Percentiles rank a stretch among this genome's conserved stretches.
phyloP scores from a whole-genome alignment of 2,797 vertebrate species.

The Chaenodraco wilsoni region DNA sequence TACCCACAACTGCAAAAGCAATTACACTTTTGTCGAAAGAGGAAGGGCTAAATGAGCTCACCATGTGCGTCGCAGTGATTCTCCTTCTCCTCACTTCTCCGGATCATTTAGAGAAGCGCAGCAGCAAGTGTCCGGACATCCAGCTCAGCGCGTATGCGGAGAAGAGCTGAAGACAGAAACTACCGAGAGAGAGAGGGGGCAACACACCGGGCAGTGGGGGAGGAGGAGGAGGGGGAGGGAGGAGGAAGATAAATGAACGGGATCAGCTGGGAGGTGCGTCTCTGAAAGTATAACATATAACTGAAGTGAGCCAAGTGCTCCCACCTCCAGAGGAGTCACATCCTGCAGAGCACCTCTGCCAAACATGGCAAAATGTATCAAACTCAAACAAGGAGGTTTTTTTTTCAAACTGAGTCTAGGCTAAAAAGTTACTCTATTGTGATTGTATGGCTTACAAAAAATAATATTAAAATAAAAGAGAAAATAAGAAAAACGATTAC shows the following conservation, averaged over 20 bases:
- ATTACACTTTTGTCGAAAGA: neutral
- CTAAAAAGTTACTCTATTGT: neutral
- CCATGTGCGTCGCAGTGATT: constrained; percentile 81
- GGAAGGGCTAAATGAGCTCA: constrained; percentile 56
- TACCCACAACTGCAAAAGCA: neutral
- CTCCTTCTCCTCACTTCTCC: constrained; percentile 54
- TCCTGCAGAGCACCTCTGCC: constrained; percentile 55
- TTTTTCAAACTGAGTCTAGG: neutral
- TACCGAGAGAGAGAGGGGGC: constrained; percentile 44
- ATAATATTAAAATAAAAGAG: neutral
- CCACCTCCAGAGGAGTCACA: constrained; percentile 51
- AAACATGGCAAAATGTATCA: constrained; percentile 17
- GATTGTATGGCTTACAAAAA: neutral
- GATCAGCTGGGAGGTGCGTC: constrained; percentile 68
- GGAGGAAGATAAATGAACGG: constrained; percentile 39
- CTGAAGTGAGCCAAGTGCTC: constrained; percentile 42
- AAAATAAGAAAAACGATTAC: neutral
- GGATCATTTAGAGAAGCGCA: constrained; percentile 62
- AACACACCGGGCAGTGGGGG: constrained; percentile 30
- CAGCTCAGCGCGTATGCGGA: constrained; percentile 53
- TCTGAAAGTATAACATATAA: constrained; percentile 31
- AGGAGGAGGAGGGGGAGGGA: constrained; percentile 19
- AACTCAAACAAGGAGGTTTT: neutral
- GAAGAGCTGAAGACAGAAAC: constrained; percentile 28
- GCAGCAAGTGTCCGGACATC: constrained; percentile 70